phyloP scores from a whole-genome alignment of 2,113 vertebrate species.

The Hystrix brachyura region DNA sequence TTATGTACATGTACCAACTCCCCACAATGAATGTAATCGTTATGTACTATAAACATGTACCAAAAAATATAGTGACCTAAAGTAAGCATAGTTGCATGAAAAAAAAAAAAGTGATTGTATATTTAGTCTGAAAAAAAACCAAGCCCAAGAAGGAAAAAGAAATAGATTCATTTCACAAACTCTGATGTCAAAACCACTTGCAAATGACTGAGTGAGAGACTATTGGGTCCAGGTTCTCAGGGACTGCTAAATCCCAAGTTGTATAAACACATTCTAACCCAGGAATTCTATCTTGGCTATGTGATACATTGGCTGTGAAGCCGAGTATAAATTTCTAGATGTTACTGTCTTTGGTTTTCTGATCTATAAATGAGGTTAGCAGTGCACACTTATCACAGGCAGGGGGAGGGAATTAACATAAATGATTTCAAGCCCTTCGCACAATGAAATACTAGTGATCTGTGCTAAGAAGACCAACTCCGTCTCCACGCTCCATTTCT shows the following conservation, averaged over 20 bases:
- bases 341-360: constrained; percentile 42
- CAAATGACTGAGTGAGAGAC: not conserved
- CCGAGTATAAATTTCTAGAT: not conserved
- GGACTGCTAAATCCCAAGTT: not conserved
- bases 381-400: not conserved
- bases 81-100: not conserved
- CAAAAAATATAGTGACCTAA: not conserved
- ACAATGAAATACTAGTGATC: constrained; percentile 62
- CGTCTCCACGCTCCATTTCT: constrained; percentile 33
- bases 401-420: constrained; percentile 34
- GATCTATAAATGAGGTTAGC: constrained; percentile 35
- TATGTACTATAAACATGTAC: no score
- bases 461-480: constrained; percentile 48
- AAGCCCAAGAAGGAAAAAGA: not conserved
- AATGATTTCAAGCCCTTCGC: constrained; percentile 58
- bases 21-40: no score
- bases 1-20: no score
- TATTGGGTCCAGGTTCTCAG: not conserved
- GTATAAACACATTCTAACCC: not conserved
- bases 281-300: not conserved
- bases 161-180: not conserved
- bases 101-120: not conserved
- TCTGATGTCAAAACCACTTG: not conserved
- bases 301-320: not conserved
- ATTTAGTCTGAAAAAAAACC: not conserved